Evolutionary conservation across 2,888 invertebrate species (phyloP).

Genomic region (Cerceris ruficornis): DNA sequence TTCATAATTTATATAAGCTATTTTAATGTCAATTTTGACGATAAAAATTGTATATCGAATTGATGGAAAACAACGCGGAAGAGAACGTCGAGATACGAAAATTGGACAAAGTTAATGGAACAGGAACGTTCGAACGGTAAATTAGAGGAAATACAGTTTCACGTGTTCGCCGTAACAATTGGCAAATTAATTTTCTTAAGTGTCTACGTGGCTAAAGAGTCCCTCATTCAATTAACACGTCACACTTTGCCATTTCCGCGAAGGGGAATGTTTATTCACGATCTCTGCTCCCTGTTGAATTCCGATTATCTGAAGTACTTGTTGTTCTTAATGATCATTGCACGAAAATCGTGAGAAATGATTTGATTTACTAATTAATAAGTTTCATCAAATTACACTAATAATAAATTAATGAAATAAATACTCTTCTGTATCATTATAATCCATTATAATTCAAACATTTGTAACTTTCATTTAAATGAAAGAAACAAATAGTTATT

Average conservation of each 20-base stretch:
- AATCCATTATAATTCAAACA: too few species aligned
- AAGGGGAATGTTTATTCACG: slow-evolving; percentile 36
- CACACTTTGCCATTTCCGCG: slow-evolving; percentile 4
- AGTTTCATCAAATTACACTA: background rate
- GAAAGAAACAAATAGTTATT: too few species aligned
- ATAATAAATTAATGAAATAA: background rate
- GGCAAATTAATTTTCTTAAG: slow-evolving; percentile 1
- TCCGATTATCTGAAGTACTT: slow-evolving; percentile 36
- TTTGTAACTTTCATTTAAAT: too few species aligned
- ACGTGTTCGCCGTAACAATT: background rate
- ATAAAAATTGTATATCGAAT: too few species aligned
- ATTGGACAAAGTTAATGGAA: too few species aligned
- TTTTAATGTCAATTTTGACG: too few species aligned
- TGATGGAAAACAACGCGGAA: too few species aligned
- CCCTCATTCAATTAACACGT: slow-evolving; percentile 34
- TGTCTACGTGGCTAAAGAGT: background rate
- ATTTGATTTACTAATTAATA: background rate
- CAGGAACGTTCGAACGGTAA: background rate
- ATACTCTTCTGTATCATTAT: too few species aligned
- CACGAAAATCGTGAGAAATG: background rate
- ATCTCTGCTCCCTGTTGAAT: slow-evolving; percentile 25
- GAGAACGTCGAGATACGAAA: too few species aligned
- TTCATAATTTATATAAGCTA: too few species aligned
- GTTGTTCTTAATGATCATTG: background rate
- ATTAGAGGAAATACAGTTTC: background rate